Base-by-base conservation (phyloP, 2,888 invertebrate genomes). In the Balanococcus diminutus region DNA sequence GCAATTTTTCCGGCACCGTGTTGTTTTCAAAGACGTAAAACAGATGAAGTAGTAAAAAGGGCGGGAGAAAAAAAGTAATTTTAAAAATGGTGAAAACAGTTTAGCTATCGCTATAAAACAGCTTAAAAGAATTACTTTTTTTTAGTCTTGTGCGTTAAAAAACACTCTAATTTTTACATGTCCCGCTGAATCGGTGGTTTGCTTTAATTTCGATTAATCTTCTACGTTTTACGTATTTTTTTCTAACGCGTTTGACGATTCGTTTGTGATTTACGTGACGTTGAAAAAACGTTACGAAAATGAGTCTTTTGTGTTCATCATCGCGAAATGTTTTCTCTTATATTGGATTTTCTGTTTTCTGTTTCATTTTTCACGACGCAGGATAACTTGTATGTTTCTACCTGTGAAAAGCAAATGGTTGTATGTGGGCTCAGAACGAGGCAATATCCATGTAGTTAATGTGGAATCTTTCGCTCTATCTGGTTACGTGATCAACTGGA, bases 401-500 rank as follows among this genome's bases (percentile, higher is more conserved):
- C 98, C 99, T 87, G 94, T 99, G 90, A 97, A 97, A 91, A 97
- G 98, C 90, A 98, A 98, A 92, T 99, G 99, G 99, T 91, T 99
- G 89, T 98, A 98, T 92, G 95, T 99, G 88, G 99, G 99, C 89
- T 98, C 99, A 86, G 98, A 99, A 91, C 93, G 96, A 89, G 99
- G 99, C 88, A 99, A 99, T 92, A 96, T 99, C 89, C 98, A 99
- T 91, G 94, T 99, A 88, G 96, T 98, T 89, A 96, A 98, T 92
- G 95, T 99, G 89, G 98, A 98, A 91, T 95, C 95, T 89, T 99
- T 99, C 92, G 93, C 94, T 89, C 94, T 99, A 89, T 98, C 98
- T 90, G 98, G 98, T 88, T 99, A 99, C 92, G 94, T 98, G 91
- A 98, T 99, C 92, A 98, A 99, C 93, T 99, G 99, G 99, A 99